Conservation (phyloP, 2,888 invertebrate species). For the Synergus gifuensis region DNA sequence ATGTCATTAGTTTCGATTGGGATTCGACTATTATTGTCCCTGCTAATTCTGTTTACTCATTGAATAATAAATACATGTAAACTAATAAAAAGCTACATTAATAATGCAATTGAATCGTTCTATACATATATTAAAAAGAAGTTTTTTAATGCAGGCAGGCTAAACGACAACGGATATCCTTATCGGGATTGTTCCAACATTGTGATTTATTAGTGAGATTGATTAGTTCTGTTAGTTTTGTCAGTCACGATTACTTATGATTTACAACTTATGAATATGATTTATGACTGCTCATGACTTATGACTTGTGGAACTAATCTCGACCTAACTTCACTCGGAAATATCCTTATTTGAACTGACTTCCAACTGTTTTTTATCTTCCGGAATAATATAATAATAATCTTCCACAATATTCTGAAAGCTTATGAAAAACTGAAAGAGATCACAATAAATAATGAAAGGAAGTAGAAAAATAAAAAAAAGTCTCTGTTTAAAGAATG, state of each 20-base stretch:
- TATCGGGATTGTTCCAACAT: background rate
- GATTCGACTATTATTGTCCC: background rate
- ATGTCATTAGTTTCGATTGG: background rate
- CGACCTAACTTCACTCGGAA: background rate
- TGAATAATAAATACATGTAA: background rate
- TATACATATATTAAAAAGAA: too few relatives aligned
- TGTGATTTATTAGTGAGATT: background rate
- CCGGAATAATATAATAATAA: too few relatives aligned
- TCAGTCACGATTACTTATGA: background rate
- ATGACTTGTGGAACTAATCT: background rate
- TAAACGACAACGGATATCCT: background rate
- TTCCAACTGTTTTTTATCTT: background rate
- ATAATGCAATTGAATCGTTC: background rate
- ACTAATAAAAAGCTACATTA: background rate
- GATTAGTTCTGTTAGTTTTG: background rate
- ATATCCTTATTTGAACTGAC: background rate
- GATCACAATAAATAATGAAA: conserved; percentile 17
- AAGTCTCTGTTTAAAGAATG: conserved; percentile 10
- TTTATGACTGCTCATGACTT: background rate
- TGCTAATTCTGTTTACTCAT: background rate
- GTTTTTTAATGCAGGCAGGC: background rate
- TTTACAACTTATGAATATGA: background rate
- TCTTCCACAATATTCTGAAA: background rate
- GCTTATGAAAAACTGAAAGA: background rate
- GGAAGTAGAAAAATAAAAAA: background rate